Percentiles rank a stretch among this genome's conserved stretches.
Conservation (phyloP, 2,113 vertebrate species). For the Phalacrocorax pelagicus region DNA sequence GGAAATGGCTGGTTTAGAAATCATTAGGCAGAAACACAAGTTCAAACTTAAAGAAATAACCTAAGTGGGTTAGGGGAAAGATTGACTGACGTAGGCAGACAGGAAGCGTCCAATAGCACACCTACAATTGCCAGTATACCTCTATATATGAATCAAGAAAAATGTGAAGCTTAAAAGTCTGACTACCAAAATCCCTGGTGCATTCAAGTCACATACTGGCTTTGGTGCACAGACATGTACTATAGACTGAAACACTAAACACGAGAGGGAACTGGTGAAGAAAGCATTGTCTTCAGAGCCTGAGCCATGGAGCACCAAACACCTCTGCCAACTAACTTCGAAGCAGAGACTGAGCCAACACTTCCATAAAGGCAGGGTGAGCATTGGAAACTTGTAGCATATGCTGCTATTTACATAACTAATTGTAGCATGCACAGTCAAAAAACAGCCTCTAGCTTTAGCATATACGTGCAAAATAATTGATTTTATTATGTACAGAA, state of each 20-base stretch:
- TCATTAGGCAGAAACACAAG: not conserved
- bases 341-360: slow-evolving; percentile 62
- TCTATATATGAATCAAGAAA: not conserved
- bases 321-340: slow-evolving; percentile 59
- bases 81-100: not conserved
- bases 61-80: not conserved
- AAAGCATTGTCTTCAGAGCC: slow-evolving; percentile 28
- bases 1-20: not conserved
- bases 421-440: slow-evolving; percentile 65
- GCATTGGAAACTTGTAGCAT: slow-evolving; percentile 63
- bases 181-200: not conserved
- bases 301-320: slow-evolving; percentile 20
- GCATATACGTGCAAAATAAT: slow-evolving; percentile 63
- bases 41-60: not conserved
- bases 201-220: not conserved
- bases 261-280: not conserved
- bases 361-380: slow-evolving; percentile 53
- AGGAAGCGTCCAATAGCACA: not conserved
- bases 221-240: not conserved
- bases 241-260: not conserved
- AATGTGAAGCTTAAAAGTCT: not conserved
- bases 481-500: slow-evolving; percentile 62
- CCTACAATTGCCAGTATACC: not conserved
- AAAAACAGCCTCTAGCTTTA: slow-evolving; percentile 70
- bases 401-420: slow-evolving; percentile 72